Base-by-base conservation (phyloP, 2,113 vertebrate species). In the Toxostoma redivivum region DNA sequence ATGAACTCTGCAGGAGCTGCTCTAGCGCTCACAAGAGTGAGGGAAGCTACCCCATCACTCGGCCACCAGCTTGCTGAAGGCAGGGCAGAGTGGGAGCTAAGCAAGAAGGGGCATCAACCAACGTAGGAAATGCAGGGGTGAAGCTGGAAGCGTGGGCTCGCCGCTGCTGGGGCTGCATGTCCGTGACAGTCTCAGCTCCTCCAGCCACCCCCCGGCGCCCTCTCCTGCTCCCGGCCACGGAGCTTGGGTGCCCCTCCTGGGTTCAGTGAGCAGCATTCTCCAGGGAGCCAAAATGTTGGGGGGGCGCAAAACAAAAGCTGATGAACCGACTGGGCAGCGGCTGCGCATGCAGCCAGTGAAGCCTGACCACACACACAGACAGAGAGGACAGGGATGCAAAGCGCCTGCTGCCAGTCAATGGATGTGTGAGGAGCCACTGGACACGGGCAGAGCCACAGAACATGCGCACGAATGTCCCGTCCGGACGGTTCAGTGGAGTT, bases 391-490 rank as follows among this genome's bases (percentile, higher is more conserved):
- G 92, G 94, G 94, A 91, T 96, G 96, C 94, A 90, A 97, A 98
- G 97, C 98, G 91, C 94, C 96, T 66, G 95, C 93, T 86, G 78
- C 97, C 96, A 79, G 94, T 94, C 94, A 97, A 97, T 97, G 97
- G 92, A 96, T 14, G 95, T 97, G 96, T 84, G 94, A 87, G 95
- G 96, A 94, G 95, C 90, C 93, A 96, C 96, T 65, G 95, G 78
- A 91, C 97, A 98, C 47, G 97, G 87, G 89, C 94, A 97, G 95
- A 91, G 97, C 97, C 95, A 98, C 96, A 80, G 50, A 97, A 93
- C 98, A 98, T 98, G 98, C 98, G 90, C 94, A 96, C 77, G 95
- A 90, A 97, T 91, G 93, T 92, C 94, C 96, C 76, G 1, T 65
- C 95, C 2, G 91, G 96, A 81, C 83, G 78, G 96, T 93, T 97